Evolutionary conservation across 2,888 invertebrate species (phyloP).

Genomic region (Lepidochitona cinerea): DNA sequence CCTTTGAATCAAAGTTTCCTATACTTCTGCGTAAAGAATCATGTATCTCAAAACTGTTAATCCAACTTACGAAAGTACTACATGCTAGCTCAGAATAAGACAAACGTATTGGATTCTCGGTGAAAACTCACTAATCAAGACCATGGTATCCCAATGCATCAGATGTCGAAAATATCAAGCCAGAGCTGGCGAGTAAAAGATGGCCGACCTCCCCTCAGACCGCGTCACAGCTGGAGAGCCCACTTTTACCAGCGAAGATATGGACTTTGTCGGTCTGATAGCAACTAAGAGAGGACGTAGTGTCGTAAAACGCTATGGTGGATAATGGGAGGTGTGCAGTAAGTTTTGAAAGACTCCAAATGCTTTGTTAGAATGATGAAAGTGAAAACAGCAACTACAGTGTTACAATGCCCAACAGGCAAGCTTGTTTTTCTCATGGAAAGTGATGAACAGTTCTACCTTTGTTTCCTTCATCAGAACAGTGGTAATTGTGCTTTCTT

Average conservation of each 20-base stretch:
- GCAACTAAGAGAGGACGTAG: background rate
- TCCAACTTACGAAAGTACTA: background rate
- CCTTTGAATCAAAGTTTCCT: background rate
- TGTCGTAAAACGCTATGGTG: slow-evolving; percentile 3
- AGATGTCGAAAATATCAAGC: background rate
- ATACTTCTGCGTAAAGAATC: background rate
- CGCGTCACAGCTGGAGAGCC: background rate
- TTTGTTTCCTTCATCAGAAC: too few relatives aligned
- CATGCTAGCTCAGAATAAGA: background rate
- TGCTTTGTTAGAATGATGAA: too few relatives aligned
- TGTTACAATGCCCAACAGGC: too few relatives aligned
- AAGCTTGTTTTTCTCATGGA: too few relatives aligned
- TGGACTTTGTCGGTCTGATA: slow-evolving; percentile 4
- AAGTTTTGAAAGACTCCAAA: too few relatives aligned
- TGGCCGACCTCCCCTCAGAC: too few relatives aligned
- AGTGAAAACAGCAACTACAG: too few relatives aligned
- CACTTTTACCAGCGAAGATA: background rate
- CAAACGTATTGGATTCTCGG: background rate
- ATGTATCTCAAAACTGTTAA: background rate
- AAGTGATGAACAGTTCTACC: too few relatives aligned
- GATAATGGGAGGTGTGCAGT: too few relatives aligned
- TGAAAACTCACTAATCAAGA: background rate
- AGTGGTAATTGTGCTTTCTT: too few relatives aligned
- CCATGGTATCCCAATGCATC: background rate
- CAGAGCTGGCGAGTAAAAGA: background rate